A percentile compares a stretch with the other conserved stretches of the same genome.
Evolutionary conservation across 2,888 invertebrate species (phyloP).

Genomic region (Andrena haemorrhoa): DNA sequence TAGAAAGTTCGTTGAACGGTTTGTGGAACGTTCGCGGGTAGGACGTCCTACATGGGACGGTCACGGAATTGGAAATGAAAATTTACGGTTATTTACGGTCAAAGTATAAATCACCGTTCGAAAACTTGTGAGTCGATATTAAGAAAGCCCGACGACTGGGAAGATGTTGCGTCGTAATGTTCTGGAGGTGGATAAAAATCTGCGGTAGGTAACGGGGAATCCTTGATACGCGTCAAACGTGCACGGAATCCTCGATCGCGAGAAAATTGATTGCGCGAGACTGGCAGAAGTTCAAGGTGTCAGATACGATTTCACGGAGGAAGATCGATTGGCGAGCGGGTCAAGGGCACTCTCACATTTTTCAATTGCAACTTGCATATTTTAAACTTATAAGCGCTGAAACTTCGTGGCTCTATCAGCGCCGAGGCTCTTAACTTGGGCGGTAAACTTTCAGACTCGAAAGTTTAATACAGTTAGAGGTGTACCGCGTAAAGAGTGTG

Average conservation of each 20-base stretch:
- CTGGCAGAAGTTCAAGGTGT: too few relatives aligned
- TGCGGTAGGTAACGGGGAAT: not conserved
- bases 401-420: too few relatives aligned
- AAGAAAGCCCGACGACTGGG: slow-evolving; percentile 3
- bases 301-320: too few relatives aligned
- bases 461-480: not conserved
- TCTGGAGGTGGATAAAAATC: not conserved
- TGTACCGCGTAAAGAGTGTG: not conserved
- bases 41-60: slow-evolving; percentile 1
- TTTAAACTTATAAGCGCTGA: too few relatives aligned
- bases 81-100: slow-evolving; percentile 42
- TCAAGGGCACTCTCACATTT: too few relatives aligned
- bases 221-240: not conserved
- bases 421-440: too few relatives aligned
- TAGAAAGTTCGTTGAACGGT: slow-evolving; percentile 35
- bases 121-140: not conserved
- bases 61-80: slow-evolving; percentile 42
- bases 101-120: slow-evolving; percentile 29
- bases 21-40: slow-evolving; percentile 8
- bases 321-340: not conserved
- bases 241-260: not conserved
- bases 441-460: not conserved
- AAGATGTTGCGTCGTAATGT: not conserved
- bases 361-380: too few relatives aligned
- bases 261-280: not conserved